Percentiles rank a stretch among this genome's conserved stretches.
Conservation (phyloP, 2,113 vertebrate species). For the Pipa parva region DNA sequence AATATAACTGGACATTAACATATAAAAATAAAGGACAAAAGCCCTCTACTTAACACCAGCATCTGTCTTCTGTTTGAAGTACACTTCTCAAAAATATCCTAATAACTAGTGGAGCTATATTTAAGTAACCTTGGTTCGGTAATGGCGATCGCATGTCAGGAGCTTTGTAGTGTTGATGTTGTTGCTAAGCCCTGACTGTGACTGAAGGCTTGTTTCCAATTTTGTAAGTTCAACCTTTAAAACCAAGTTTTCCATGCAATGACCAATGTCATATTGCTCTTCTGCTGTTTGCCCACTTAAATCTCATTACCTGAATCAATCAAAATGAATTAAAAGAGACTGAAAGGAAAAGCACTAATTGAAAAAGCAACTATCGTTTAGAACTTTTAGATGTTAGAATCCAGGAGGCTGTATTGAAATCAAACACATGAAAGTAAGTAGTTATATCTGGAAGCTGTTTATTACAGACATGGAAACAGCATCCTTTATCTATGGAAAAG, state of each 20-base stretch:
- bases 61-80: constrained; percentile 61
- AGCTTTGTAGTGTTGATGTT: constrained; percentile 62
- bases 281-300: not conserved
- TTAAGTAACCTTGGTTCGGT: constrained; percentile 62
- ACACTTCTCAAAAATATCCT: constrained; percentile 64
- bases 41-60: constrained; percentile 57
- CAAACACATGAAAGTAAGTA: too few species aligned
- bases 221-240: constrained; percentile 63
- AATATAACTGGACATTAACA: constrained; percentile 61
- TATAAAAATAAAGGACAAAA: constrained; percentile 63
- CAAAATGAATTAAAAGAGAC: too few species aligned
- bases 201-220: constrained; percentile 56
- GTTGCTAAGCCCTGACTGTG: constrained; percentile 60
- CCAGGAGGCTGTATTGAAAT: too few species aligned
- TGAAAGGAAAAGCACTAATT: too few species aligned
- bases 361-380: too few species aligned
- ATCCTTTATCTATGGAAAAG: too few species aligned
- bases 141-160: constrained; percentile 61
- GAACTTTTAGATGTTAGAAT: too few species aligned
- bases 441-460: too few species aligned
- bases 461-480: too few species aligned
- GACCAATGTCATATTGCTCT: constrained; percentile 44
- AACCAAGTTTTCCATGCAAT: constrained; percentile 59
- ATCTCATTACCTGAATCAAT: not conserved
- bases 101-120: constrained; percentile 62